Evolutionary conservation across 2,888 invertebrate genomes (phyloP).

Genomic region (Kuschelorhynchus macadamiae): DNA sequence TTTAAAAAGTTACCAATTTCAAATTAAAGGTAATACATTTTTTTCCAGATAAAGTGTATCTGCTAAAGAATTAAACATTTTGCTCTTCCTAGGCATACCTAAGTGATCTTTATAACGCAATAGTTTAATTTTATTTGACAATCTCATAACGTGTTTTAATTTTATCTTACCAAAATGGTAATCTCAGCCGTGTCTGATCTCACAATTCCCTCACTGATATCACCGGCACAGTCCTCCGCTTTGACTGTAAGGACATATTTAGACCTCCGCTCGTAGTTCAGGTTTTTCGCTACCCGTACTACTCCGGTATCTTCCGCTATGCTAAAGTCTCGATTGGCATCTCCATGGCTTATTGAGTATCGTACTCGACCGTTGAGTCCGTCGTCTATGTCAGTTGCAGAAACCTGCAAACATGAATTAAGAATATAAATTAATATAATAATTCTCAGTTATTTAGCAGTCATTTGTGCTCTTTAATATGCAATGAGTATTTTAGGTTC

Average conservation of each 20-base stretch:
- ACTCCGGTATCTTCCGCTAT: slow-evolving; percentile 94
- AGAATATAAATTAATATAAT: not conserved
- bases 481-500: not conserved
- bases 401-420: slow-evolving; percentile 74
- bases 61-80: too few species aligned
- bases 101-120: too few species aligned
- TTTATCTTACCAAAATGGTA: slow-evolving; percentile 77
- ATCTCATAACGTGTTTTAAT: too few species aligned
- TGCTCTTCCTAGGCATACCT: too few species aligned
- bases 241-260: slow-evolving; percentile 87
- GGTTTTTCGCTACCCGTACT: slow-evolving; percentile 90
- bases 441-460: not conserved
- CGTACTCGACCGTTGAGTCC: slow-evolving; percentile 92
- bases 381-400: slow-evolving; percentile 90
- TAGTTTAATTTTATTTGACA: too few species aligned
- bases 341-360: slow-evolving; percentile 90
- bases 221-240: slow-evolving; percentile 90
- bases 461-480: not conserved
- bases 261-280: slow-evolving; percentile 92
- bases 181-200: slow-evolving; percentile 85
- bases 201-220: slow-evolving; percentile 72
- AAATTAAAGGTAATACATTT: too few species aligned
- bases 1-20: too few species aligned
- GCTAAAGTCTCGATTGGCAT: slow-evolving; percentile 91
- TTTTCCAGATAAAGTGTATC: too few species aligned